Base-by-base conservation (phyloP, 2,888 invertebrate species). In the Sinohyriopsis cumingii region DNA sequence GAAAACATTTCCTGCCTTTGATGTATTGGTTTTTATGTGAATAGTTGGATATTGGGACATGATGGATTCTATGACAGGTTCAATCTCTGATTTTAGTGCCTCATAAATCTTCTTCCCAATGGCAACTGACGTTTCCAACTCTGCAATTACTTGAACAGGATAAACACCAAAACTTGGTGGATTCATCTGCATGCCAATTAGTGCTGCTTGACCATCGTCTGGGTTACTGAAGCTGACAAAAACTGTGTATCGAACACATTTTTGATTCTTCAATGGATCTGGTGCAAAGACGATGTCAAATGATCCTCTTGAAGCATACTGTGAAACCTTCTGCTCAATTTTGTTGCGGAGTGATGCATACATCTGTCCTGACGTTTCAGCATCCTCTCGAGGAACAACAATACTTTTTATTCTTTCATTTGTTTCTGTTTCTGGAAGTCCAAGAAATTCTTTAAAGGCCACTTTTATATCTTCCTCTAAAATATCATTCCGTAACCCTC, bases 211-310 rank as follows among this genome's bases (percentile, higher is more conserved):
- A 24, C 82, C 83, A 61, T 77, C 73, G 7, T 79, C 71, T 12
- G 82, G 73, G 55, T 82, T 71, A n/a, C 63, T 64, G 59, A 83
- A 83, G 0, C 69, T 59, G 7, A 81, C 76, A 67, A 76, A 79
- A 12, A 79, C 84, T 9, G 33, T 33, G 33, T 33, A 33, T 33
- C 5, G 66, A 22, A 28, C 72, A 78, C 15, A 59, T 69, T 18
- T 69, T 75, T 18, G 77, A 72, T 22, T 33, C 33, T 33, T 33
- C 33, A 33, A 33, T 9, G 33, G 33, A 33, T 33, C 33, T 33
- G 33, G 33, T 33, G 33, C 33, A 33, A 33, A 33, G 33, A 33
- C 3, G 33, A 33, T 33, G 33, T 33, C 33, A 33, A 33, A 33
- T 1, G 33, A 33, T 7, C 7, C 33, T 9, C 7, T 33, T 33